Base-by-base conservation (phyloP, 2,797 vertebrate genomes). In the Psittacula derbiana region DNA sequence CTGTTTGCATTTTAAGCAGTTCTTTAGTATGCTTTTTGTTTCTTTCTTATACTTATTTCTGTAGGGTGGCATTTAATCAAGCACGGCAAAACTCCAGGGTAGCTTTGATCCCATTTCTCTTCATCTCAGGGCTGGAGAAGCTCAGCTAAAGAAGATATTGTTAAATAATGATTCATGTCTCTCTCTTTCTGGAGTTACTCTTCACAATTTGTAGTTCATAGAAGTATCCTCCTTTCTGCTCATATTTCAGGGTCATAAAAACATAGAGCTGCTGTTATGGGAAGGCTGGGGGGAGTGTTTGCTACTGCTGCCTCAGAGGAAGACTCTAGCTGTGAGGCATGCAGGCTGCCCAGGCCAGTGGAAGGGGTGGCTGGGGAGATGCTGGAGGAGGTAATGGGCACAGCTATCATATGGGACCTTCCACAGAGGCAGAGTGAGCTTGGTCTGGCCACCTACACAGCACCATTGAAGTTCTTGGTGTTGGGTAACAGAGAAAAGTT, bases 321-420 rank as follows among this genome's bases (percentile, higher is more conserved):
- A 30, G 49, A 16, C 11, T 57, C 4, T 46, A 1, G 16, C 38
- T 7, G 4, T 9, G 50, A 43, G 61, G n/a, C 19, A 44, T 0
- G 1, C 40, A 16, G 47, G 44, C 23, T 72, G 33, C 60, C 25
- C 47, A 11, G 43, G 16, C 16, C n/a, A 8, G 36, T n/a, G 14
- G 27, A 5, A 0, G 1, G 0, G 0, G 38, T 44, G 30, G 12
- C 31, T 21, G 23, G 7, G 30, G 31, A 47, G 25, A 15, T 69
- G 41, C 41, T 57, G 62, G 41, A 36, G n/a, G 30, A 31, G 44
- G 3, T 8, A 20, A 5, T 0, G 7, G 38, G 24, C 20, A 41
- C 30, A 38, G 16, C 20, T 82, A 28, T 53, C 31, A 4, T 0
- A 0, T 9, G 33, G 12, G 61, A 38, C 57, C 30, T 20, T 60